phyloP scores from a whole-genome alignment of 2,888 invertebrate genomes.

The Apamea crenata region DNA sequence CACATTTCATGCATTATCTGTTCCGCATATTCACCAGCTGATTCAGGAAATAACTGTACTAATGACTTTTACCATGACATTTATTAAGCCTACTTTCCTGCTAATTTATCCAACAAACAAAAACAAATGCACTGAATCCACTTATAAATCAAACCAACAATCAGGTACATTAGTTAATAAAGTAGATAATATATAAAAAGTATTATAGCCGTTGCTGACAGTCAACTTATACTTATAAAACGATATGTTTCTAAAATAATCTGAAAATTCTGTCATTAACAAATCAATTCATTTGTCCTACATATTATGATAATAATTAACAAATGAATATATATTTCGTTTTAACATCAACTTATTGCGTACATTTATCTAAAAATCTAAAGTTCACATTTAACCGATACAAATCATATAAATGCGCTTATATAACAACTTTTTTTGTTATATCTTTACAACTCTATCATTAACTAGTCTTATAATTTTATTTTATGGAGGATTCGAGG shows the following conservation, averaged over 20 bases:
- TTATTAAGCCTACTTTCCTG: constrained; percentile 52
- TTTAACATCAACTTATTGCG: constrained; percentile 60
- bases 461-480: constrained; percentile 64
- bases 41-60: constrained; percentile 44
- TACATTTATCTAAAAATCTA: constrained; percentile 57
- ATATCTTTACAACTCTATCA: constrained; percentile 61
- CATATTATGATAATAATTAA: constrained; percentile 41
- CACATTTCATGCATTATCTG: background rate
- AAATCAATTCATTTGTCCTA: constrained; percentile 25
- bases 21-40: background rate
- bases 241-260: constrained; percentile 51
- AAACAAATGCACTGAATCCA: constrained; percentile 51
- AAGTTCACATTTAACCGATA: constrained; percentile 49
- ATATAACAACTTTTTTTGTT: constrained; percentile 55
- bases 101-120: constrained; percentile 42
- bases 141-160: constrained; percentile 61
- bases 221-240: constrained; percentile 49
- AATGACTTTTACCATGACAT: constrained; percentile 45
- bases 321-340: constrained; percentile 51
- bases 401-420: constrained; percentile 60
- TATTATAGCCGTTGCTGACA: constrained; percentile 61
- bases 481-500: constrained; percentile 44
- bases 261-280: constrained; percentile 15
- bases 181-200: constrained; percentile 47
- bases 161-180: constrained; percentile 66